Conservation (phyloP, 2,113 vertebrate genomes). For the Scophthalmus maximus region DNA sequence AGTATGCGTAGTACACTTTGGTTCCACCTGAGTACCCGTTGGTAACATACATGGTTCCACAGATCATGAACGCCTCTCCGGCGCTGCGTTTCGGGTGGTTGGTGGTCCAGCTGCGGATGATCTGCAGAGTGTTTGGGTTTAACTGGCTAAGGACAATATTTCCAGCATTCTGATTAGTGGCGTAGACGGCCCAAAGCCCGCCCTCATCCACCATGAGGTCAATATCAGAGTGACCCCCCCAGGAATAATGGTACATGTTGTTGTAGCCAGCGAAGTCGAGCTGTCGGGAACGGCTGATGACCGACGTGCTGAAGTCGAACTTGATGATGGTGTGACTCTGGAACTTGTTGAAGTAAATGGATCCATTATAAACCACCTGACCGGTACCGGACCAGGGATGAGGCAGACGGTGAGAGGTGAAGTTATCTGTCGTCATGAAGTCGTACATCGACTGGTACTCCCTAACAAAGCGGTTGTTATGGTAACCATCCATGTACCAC, state of each 20-base stretch:
- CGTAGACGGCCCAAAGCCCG: constrained; percentile 73
- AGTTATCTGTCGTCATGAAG: constrained; percentile 71
- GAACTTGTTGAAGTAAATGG: constrained; percentile 75
- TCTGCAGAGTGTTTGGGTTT: constrained; percentile 67
- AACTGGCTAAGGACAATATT: constrained; percentile 73
- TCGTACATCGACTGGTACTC: constrained; percentile 69
- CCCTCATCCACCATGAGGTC: constrained; percentile 77
- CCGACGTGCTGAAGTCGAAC: constrained; percentile 63
- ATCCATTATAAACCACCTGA: constrained; percentile 74
- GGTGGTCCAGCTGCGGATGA: constrained; percentile 72
- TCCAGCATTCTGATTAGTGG: constrained; percentile 74
- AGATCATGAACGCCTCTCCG: constrained; percentile 74
- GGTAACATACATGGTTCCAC: constrained; percentile 72
- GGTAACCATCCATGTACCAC: constrained; percentile 77
- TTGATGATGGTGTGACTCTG: constrained; percentile 76
- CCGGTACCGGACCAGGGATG: constrained; percentile 75
- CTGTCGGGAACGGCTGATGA: constrained; percentile 67
- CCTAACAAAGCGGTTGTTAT: constrained; percentile 73
- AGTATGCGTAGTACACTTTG: constrained; percentile 71
- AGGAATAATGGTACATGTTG: constrained; percentile 76
- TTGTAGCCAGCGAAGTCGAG: constrained; percentile 72
- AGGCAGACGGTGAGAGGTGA: constrained; percentile 75
- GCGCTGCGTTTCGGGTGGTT: constrained; percentile 74
- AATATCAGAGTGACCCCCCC: constrained; percentile 73
- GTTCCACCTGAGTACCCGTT: constrained; percentile 72